Conservation (phyloP, 2,888 invertebrate species). For the Meteorus colon region DNA sequence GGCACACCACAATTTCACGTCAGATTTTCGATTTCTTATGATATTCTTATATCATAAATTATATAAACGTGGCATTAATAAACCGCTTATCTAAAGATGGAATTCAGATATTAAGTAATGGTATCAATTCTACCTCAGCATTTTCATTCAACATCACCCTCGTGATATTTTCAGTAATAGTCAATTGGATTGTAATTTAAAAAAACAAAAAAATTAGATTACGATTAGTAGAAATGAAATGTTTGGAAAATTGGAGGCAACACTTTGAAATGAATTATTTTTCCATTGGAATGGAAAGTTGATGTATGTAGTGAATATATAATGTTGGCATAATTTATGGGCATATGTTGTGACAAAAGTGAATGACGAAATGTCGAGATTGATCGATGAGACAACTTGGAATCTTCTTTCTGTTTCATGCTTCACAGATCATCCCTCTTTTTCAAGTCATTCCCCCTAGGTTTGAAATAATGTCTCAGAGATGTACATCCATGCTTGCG, state of each 20-base stretch:
- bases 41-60: too few relatives aligned
- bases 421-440: constrained; percentile 2
- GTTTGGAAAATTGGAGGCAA: background rate
- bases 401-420: constrained; percentile 11
- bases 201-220: background rate
- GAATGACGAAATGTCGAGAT: constrained; percentile 35
- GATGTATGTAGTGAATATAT: background rate
- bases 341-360: constrained; percentile 24
- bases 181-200: background rate
- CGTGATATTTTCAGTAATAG: background rate
- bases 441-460: constrained; percentile 1
- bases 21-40: too few relatives aligned
- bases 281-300: background rate
- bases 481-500: background rate
- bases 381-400: constrained; percentile 32
- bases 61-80: too few relatives aligned
- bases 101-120: background rate
- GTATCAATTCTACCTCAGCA: background rate
- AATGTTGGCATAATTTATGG: constrained; percentile 32
- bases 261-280: background rate
- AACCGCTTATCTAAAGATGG: background rate
- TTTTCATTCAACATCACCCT: background rate
- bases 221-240: background rate
- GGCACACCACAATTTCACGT: too few relatives aligned
- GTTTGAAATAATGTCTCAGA: background rate